A percentile compares a stretch with the other conserved stretches of the same genome.
Evolutionary conservation across 2,888 invertebrate species (phyloP).

Genomic region (Leptinotarsa rubiginosa): DNA sequence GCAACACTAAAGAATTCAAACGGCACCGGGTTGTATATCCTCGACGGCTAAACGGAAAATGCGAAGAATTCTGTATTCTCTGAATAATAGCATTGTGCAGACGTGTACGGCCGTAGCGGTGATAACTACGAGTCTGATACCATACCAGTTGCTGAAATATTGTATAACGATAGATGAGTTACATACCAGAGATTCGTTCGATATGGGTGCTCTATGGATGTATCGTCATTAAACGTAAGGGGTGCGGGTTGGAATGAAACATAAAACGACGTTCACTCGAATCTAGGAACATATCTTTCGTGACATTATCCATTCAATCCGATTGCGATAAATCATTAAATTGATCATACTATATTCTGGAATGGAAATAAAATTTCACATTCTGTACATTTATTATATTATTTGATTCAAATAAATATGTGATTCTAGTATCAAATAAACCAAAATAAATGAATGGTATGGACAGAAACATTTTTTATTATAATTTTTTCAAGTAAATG

Average conservation of each 20-base stretch:
- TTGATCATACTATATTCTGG: too few relatives aligned
- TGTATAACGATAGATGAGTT: conserved; percentile 60
- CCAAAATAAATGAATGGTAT: too few relatives aligned
- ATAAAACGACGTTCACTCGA: background rate
- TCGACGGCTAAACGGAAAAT: conserved; percentile 55
- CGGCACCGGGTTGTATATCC: conserved; percentile 40
- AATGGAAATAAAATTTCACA: too few relatives aligned
- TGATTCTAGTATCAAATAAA: too few relatives aligned
- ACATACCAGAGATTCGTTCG: conserved; percentile 54
- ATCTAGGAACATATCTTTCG: too few relatives aligned
- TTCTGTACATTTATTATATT: too few relatives aligned
- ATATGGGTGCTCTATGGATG: conserved; percentile 43
- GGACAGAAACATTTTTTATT: too few relatives aligned
- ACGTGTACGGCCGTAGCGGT: conserved; percentile 60
- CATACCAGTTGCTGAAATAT: conserved; percentile 59
- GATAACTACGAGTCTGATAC: conserved; percentile 59
- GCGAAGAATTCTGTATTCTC: conserved; percentile 63
- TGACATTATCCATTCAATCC: too few relatives aligned
- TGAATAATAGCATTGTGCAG: conserved; percentile 65
- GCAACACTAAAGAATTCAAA: conserved; percentile 40
- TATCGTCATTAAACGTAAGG: conserved; percentile 3
- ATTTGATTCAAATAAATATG: too few relatives aligned
- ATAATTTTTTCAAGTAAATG: too few relatives aligned
- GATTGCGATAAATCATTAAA: too few relatives aligned
- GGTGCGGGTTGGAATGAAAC: background rate